phyloP scores from a whole-genome alignment of 2,888 invertebrate species.

The Oscheius sp. region DNA sequence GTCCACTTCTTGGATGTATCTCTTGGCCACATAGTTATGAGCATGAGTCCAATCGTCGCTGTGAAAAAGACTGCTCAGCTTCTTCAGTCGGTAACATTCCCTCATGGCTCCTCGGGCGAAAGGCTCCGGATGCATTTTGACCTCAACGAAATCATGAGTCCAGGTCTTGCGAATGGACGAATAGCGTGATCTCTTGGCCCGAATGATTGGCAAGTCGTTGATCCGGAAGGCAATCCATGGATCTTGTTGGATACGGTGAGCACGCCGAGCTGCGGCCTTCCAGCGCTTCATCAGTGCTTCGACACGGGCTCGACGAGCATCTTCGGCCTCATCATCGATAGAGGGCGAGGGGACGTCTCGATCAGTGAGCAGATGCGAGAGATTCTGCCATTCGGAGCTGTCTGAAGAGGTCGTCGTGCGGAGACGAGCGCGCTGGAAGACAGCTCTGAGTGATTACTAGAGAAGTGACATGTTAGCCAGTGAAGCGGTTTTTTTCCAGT shows the following conservation, averaged over 20 bases:
- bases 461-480: not conserved
- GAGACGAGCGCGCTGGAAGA: constrained; percentile 35
- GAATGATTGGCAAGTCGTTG: constrained; percentile 75
- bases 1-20: constrained; percentile 75
- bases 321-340: constrained; percentile 19
- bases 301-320: constrained; percentile 35
- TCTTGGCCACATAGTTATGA: constrained; percentile 78
- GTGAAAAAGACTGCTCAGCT: constrained; percentile 74
- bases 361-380: constrained; percentile 39
- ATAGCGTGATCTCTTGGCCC: constrained; percentile 76
- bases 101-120: constrained; percentile 79
- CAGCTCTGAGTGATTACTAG: too few relatives aligned
- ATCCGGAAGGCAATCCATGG: constrained; percentile 77
- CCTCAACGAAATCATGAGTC: constrained; percentile 76
- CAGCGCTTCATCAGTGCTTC: constrained; percentile 55
- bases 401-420: constrained; percentile 35
- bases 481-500: not conserved
- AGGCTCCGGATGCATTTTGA: constrained; percentile 74
- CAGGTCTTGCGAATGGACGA: constrained; percentile 77
- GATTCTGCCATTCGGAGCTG: constrained; percentile 40
- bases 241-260: constrained; percentile 72
- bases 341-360: constrained; percentile 8
- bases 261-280: constrained; percentile 54
- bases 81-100: constrained; percentile 77
- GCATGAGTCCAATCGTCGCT: constrained; percentile 76